These are phyloP conservation scores for Penaeus chinensis DNA, from an alignment of 1,140 invertebrate genomes.

Conservation along the genomic window DNA sequence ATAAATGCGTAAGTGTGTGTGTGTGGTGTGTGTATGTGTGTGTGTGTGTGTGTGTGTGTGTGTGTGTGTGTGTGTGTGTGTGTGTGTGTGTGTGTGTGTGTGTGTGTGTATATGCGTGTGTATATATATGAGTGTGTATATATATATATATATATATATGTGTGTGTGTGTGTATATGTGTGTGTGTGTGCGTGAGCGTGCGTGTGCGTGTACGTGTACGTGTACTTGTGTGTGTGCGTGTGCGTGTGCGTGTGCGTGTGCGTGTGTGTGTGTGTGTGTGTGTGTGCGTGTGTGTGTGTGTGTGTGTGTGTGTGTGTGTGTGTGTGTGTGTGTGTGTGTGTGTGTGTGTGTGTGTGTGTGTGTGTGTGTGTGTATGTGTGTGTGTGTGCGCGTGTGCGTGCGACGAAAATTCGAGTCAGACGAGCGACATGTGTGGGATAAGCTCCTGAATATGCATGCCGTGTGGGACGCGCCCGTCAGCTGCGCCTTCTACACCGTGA, in stretches of 20 bases:
- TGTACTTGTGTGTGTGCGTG: not conserved
- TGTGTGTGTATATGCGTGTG: not conserved
- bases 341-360: conserved; percentile 33
- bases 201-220: not conserved
- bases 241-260: not conserved
- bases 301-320: conserved; percentile 33
- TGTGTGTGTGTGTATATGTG: not conserved
- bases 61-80: not conserved
- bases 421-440: no score
- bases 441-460: no score
- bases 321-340: conserved; percentile 33
- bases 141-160: not conserved
- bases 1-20: not conserved
- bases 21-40: conserved; percentile 30
- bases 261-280: conserved; percentile 31
- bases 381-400: not conserved
- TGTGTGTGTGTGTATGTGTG: conserved; percentile 20
- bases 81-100: no score
- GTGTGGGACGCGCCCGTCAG: no score
- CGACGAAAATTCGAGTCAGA: not conserved
- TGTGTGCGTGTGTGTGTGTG: conserved; percentile 31
- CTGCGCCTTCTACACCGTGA: no score
- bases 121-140: not conserved
- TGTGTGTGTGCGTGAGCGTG: conserved; percentile 15
- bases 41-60: not conserved